A percentile compares a stretch with the other conserved stretches of the same genome.
Conservation (phyloP, 2,113 vertebrate species). For the Tragelaphus buxtoni region DNA sequence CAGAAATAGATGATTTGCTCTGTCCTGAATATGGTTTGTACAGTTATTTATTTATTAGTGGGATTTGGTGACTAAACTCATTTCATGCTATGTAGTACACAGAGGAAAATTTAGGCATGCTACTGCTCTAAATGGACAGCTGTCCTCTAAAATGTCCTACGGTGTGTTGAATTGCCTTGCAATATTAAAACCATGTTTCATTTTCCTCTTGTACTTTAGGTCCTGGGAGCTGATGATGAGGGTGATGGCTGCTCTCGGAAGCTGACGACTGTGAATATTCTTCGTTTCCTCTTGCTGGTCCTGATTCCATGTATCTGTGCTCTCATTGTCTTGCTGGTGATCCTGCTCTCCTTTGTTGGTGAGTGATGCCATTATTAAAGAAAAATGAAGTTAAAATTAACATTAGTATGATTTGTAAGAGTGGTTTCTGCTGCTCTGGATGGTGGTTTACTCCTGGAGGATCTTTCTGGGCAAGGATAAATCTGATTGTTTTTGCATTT, state of each 20-base stretch:
- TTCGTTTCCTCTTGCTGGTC: constrained; percentile 83
- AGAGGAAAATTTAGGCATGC: neutral
- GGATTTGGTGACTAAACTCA: neutral
- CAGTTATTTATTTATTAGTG: neutral
- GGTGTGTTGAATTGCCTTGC: neutral
- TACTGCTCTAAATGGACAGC: neutral
- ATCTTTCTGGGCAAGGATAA: neutral
- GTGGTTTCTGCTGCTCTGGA: neutral
- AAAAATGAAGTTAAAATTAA: neutral
- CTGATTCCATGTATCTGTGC: constrained; percentile 87
- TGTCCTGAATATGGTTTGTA: neutral
- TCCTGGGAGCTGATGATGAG: constrained; percentile 72
- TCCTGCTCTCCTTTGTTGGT: constrained; percentile 87
- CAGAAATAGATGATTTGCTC: neutral
- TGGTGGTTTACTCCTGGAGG: neutral
- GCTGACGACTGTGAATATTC: constrained; percentile 79
- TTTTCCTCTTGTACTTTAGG: constrained; percentile 74
- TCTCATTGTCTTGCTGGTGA: constrained; percentile 82
- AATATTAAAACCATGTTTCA: constrained; percentile 6
- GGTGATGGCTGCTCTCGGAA: constrained; percentile 84
- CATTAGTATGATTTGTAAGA: neutral
- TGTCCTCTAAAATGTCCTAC: neutral
- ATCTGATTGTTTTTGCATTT: neutral
- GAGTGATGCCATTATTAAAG: constrained; percentile 52
- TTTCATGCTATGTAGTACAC: neutral